phyloP scores from a whole-genome alignment of 2,113 vertebrate species.

The Dasyornis broadbenti region DNA sequence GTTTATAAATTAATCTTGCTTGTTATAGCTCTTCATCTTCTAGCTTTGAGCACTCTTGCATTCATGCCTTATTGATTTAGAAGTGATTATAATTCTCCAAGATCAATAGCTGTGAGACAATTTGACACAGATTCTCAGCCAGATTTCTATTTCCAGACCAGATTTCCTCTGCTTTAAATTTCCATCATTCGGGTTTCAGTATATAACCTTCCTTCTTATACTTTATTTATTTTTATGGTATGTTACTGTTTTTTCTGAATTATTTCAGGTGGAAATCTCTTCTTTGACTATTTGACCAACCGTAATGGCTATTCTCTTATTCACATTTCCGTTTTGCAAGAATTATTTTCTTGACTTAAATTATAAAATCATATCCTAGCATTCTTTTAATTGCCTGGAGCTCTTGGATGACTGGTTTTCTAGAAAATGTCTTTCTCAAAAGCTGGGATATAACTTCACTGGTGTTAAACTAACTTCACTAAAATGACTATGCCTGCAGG shows the following conservation, averaged over 20 bases:
- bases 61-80: neutral
- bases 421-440: neutral
- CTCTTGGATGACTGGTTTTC: neutral
- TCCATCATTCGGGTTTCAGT: neutral
- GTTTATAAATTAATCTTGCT: neutral
- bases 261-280: neutral
- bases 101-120: neutral
- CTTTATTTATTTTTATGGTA: neutral
- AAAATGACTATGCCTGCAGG: neutral
- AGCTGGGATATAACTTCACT: neutral
- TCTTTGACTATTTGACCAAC: neutral
- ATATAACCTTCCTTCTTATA: neutral
- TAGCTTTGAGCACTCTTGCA: neutral
- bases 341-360: neutral
- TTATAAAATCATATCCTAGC: neutral
- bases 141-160: neutral
- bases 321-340: neutral
- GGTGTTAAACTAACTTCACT: neutral
- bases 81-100: neutral
- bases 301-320: neutral
- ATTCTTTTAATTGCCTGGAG: neutral
- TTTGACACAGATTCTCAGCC: neutral
- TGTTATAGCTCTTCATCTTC: neutral
- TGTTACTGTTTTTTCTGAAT: neutral
- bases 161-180: neutral